phyloP scores from a whole-genome alignment of 2,113 vertebrate genomes.

The Vimba vimba region DNA sequence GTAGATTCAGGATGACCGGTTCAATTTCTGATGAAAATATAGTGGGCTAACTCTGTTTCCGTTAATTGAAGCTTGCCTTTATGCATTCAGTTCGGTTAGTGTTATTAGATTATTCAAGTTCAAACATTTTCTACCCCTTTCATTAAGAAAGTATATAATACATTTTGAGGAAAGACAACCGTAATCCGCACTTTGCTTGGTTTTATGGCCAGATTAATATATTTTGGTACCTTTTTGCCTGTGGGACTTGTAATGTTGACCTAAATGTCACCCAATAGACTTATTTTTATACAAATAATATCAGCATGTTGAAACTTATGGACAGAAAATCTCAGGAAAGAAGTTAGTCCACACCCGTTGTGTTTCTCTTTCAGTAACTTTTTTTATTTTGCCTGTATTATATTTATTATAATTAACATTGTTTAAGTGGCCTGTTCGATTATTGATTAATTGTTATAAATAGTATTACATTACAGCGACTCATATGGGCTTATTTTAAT shows the following conservation, averaged over 20 bases:
- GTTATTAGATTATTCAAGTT: neutral
- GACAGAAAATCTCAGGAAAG: neutral
- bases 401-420: neutral
- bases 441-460: too few species aligned
- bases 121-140: neutral
- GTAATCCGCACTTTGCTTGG: neutral
- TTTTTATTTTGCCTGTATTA: neutral
- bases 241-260: neutral
- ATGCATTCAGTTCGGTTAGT: neutral
- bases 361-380: neutral
- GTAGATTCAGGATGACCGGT: neutral
- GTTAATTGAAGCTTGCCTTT: slow-evolving; percentile 5
- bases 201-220: neutral
- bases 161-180: neutral
- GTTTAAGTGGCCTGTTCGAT: neutral
- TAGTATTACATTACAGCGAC: too few species aligned
- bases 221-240: neutral
- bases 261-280: neutral
- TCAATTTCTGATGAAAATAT: slow-evolving; percentile 8
- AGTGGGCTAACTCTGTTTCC: neutral
- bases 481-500: too few species aligned
- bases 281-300: neutral
- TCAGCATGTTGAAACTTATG: neutral
- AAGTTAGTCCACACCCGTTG: neutral
- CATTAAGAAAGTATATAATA: neutral